Evolutionary conservation across 2,888 invertebrate species (phyloP).

Genomic region (Limenitis camilla): DNA sequence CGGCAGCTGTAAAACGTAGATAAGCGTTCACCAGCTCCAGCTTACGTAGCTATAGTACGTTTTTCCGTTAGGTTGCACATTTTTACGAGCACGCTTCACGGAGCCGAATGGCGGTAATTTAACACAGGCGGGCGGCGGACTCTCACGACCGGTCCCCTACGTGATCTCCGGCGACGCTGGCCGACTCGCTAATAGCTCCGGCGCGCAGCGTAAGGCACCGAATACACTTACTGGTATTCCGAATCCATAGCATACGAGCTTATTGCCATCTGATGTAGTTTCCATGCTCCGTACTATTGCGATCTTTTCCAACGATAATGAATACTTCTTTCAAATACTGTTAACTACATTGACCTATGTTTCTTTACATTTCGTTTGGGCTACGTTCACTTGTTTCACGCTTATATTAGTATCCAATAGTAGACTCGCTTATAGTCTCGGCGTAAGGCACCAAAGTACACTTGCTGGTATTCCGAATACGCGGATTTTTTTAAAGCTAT

Average conservation of each 20-base stretch:
- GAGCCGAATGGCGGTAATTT: conserved; percentile 32
- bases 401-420: no score
- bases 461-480: no score
- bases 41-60: conserved; percentile 29
- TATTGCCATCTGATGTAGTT: conserved; percentile 13
- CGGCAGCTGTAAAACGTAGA: conserved; percentile 20
- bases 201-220: conserved; percentile 18
- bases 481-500: no score
- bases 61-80: conserved; percentile 63
- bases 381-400: no score
- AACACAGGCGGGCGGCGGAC: conserved; percentile 35
- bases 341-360: no score
- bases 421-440: no score
- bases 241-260: background rate
- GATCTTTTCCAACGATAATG: no score
- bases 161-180: conserved; percentile 59
- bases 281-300: conserved; percentile 4
- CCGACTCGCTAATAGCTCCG: conserved; percentile 46
- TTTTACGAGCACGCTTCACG: conserved; percentile 42
- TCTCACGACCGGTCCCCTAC: conserved; percentile 53
- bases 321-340: no score
- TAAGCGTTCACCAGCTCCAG: conserved; percentile 20
- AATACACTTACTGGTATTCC: conserved; percentile 21
- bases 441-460: no score
- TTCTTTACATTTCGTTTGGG: no score